Conservation (phyloP, 2,797 vertebrate species). For the Dipus sagitta region DNA sequence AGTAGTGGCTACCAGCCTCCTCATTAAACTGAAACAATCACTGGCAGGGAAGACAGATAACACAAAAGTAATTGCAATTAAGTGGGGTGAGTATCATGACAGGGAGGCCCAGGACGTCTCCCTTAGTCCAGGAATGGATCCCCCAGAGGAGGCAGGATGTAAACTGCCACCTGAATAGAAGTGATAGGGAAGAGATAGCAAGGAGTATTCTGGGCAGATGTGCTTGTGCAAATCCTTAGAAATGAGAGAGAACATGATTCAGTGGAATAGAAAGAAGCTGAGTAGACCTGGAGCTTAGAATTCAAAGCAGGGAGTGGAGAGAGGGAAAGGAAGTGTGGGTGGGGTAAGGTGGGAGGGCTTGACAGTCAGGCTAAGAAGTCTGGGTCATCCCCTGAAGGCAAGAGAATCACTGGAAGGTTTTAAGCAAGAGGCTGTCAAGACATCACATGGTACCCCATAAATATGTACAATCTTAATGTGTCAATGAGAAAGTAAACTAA, state of each 20-base stretch:
- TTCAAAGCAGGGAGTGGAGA: not conserved
- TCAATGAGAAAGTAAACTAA: not conserved
- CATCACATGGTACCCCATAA: not conserved
- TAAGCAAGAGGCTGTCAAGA: not conserved
- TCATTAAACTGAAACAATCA: not conserved
- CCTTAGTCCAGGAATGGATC: not conserved
- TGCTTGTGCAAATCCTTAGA: conserved; percentile 18
- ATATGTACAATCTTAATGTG: not conserved
- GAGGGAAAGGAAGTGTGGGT: rapidly evolving
- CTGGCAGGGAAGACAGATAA: not conserved
- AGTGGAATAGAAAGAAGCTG: not conserved
- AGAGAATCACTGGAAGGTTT: not conserved
- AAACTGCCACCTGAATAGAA: not conserved
- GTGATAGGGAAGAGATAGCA: not conserved
- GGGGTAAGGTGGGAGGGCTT: not conserved
- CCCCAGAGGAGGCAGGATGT: not conserved
- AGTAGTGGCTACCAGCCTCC: not conserved
- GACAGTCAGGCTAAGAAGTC: not conserved
- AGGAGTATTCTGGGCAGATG: not conserved
- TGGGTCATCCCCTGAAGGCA: not conserved
- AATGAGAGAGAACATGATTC: not conserved
- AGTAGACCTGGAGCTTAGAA: conserved; percentile 18
- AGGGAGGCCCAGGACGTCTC: not conserved
- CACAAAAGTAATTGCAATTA: not conserved
- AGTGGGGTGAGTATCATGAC: not conserved